phyloP scores from a whole-genome alignment of 2,888 invertebrate genomes.

The Monoplex corrugatus region DNA sequence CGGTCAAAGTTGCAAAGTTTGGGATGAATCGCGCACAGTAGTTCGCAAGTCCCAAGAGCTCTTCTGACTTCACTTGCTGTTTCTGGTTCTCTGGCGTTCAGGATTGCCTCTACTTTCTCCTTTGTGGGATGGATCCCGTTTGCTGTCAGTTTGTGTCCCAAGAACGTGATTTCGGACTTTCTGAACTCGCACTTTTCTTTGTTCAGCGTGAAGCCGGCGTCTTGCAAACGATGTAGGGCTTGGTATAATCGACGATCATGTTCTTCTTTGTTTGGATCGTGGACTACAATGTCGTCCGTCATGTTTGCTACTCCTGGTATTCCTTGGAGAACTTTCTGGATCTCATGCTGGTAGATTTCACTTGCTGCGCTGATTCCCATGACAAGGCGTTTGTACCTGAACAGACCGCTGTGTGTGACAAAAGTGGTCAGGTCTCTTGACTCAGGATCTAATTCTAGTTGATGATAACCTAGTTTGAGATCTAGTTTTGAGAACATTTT shows the following conservation, averaged over 20 bases:
- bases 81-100: slow-evolving; percentile 49
- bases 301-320: slow-evolving; percentile 42
- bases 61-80: slow-evolving; percentile 26
- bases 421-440: slow-evolving; percentile 51
- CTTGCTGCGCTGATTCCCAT: slow-evolving; percentile 43
- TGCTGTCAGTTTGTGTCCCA: slow-evolving; percentile 53
- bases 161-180: slow-evolving; percentile 52
- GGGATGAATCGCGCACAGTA: slow-evolving; percentile 34
- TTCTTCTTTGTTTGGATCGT: slow-evolving; percentile 56
- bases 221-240: slow-evolving; percentile 55
- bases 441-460: slow-evolving; percentile 50
- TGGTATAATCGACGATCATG: slow-evolving; percentile 54
- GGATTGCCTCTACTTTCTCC: slow-evolving; percentile 47
- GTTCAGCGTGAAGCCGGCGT: slow-evolving; percentile 59
- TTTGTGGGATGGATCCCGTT: slow-evolving; percentile 46
- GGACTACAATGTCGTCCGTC: slow-evolving; percentile 60
- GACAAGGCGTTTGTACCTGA: slow-evolving; percentile 47
- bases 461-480: slow-evolving; percentile 54
- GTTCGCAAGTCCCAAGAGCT: slow-evolving; percentile 21
- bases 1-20: slow-evolving; percentile 17
- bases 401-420: slow-evolving; percentile 47
- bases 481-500: slow-evolving; percentile 60
- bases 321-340: slow-evolving; percentile 45
- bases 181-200: slow-evolving; percentile 61
- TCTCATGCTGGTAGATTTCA: slow-evolving; percentile 57